These are phyloP conservation scores for Melolontha melolontha DNA, from an alignment of 2,888 invertebrate genomes.

Conservation along the genomic window DNA sequence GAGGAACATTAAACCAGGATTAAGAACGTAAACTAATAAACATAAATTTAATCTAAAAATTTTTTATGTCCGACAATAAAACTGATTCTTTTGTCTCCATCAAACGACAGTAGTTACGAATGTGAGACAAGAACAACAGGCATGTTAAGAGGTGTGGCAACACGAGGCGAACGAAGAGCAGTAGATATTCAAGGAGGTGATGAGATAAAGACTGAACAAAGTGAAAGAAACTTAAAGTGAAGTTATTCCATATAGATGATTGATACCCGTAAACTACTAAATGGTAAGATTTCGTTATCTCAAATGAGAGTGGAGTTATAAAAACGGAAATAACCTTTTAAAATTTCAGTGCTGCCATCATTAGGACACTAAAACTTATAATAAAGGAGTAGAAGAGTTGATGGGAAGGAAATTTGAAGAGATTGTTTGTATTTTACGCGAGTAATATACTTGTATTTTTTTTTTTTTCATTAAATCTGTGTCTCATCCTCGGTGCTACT, in stretches of 20 bases:
- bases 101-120: slow-evolving; percentile 2
- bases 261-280: slow-evolving; percentile 54
- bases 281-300: slow-evolving; percentile 55
- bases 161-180: neutral
- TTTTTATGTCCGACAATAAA: slow-evolving; percentile 37
- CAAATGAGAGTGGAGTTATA: slow-evolving; percentile 49
- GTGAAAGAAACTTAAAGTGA: slow-evolving; percentile 35
- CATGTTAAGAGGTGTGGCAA: neutral
- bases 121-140: slow-evolving; percentile 12
- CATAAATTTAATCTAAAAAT: slow-evolving; percentile 37
- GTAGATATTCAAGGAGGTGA: slow-evolving; percentile 12
- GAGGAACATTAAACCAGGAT: slow-evolving; percentile 14
- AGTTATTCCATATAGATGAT: slow-evolving; percentile 49
- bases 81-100: slow-evolving; percentile 30
- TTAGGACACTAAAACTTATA: slow-evolving; percentile 51
- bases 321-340: slow-evolving; percentile 55
- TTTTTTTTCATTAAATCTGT: slow-evolving; percentile 20
- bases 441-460: slow-evolving; percentile 28
- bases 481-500: slow-evolving; percentile 22
- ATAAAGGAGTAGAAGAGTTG: slow-evolving; percentile 47
- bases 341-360: slow-evolving; percentile 53
- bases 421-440: slow-evolving; percentile 31
- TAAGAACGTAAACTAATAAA: slow-evolving; percentile 40
- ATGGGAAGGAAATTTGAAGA: slow-evolving; percentile 32
- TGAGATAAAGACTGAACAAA: slow-evolving; percentile 30